Evolutionary conservation across 2,113 vertebrate species (phyloP).

Genomic region (Vulpes vulpes): DNA sequence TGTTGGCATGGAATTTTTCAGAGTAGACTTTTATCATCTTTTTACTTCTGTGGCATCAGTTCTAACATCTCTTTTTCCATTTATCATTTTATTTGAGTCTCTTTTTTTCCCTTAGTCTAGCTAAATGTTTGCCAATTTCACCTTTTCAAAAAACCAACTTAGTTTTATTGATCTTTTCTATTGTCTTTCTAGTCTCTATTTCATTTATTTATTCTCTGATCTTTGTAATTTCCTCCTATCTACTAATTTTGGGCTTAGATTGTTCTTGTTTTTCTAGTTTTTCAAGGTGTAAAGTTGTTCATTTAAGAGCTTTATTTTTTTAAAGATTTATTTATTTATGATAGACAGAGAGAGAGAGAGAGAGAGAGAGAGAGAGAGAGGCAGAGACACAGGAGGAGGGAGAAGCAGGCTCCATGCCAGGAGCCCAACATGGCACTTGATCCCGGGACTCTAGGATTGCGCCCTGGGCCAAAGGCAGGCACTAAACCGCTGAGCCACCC

Average conservation of each 20-base stretch:
- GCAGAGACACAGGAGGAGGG: too few species aligned
- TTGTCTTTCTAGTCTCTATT: neutral
- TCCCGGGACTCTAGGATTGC: too few species aligned
- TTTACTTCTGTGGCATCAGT: neutral
- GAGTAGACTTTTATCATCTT: neutral
- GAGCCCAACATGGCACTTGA: too few species aligned
- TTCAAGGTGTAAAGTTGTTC: neutral
- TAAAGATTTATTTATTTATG: too few species aligned
- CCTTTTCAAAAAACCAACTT: neutral
- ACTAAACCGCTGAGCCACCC: too few species aligned
- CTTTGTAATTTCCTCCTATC: neutral
- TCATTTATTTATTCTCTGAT: neutral
- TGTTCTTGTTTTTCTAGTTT: neutral
- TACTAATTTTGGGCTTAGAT: neutral
- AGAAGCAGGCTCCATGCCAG: too few species aligned
- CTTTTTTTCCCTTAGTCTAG: neutral
- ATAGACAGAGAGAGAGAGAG: too few species aligned
- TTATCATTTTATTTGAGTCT: neutral
- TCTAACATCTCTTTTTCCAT: neutral
- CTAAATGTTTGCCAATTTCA: neutral
- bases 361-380: too few species aligned
- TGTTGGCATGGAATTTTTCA: neutral
- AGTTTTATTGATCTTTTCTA: neutral
- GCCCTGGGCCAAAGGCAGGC: too few species aligned
- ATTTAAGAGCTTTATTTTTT: neutral